Conservation (phyloP, 2,888 invertebrate genomes). For the Harpagoxenus sublaevis region DNA sequence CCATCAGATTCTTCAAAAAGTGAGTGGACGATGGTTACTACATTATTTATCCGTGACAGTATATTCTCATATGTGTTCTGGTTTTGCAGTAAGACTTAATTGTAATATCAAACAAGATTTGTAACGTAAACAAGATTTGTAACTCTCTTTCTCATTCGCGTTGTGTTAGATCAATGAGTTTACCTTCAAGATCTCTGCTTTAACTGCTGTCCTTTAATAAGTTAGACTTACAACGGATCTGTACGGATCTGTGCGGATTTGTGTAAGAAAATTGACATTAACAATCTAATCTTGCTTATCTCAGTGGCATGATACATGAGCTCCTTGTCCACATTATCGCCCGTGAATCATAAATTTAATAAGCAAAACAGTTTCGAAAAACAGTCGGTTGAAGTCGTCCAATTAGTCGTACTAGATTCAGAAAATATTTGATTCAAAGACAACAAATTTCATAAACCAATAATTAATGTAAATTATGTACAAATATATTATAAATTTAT, state of each 20-base stretch:
- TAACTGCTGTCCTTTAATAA: background rate
- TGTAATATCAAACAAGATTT: background rate
- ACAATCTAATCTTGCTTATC: constrained; percentile 15
- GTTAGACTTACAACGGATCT: background rate
- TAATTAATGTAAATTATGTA: background rate
- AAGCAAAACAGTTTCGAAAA: background rate
- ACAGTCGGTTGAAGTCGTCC: background rate
- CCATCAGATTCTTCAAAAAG: constrained; percentile 77
- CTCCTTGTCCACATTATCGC: background rate
- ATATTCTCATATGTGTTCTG: background rate
- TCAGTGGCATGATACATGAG: background rate
- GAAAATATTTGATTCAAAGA: background rate
- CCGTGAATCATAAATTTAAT: background rate
- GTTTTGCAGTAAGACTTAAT: background rate
- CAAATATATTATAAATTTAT: background rate
- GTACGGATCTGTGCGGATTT: background rate
- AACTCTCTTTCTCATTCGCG: background rate
- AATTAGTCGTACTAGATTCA: background rate
- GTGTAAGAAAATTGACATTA: background rate
- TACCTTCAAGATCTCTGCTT: background rate
- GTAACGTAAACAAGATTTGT: too few relatives aligned
- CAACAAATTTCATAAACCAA: background rate
- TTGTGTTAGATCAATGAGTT: background rate
- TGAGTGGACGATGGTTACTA: constrained; percentile 64
- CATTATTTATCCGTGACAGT: background rate